Evolutionary conservation across 2,797 vertebrate genomes (phyloP).

Genomic region (Eulemur rubriventer): DNA sequence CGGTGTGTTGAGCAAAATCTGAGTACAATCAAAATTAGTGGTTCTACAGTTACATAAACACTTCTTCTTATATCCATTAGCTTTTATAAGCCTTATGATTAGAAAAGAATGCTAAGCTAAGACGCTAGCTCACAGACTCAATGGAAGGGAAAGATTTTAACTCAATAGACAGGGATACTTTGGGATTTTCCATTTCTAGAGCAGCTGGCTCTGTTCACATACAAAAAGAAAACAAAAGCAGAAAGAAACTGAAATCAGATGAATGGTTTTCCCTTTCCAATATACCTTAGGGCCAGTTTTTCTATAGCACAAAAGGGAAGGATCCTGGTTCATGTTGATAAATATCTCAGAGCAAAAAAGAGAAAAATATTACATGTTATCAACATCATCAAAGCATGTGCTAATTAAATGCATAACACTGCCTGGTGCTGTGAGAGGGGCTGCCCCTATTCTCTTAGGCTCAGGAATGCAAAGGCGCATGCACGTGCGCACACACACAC

Average conservation of each 20-base stretch:
- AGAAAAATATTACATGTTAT: background rate
- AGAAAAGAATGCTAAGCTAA: background rate
- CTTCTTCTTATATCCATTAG: background rate
- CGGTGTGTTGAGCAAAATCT: background rate
- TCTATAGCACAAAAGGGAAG: background rate
- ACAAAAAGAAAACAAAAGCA: constrained; percentile 38
- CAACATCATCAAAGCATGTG: background rate
- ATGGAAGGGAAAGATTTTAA: constrained; percentile 31
- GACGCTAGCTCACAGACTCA: constrained; percentile 25
- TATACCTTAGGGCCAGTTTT: constrained; percentile 4
- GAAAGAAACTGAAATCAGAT: constrained; percentile 7
- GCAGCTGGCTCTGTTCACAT: background rate
- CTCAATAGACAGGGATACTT: constrained; percentile 26
- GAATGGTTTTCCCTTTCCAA: background rate
- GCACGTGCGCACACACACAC: background rate
- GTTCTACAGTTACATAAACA: constrained; percentile 16
- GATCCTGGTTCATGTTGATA: background rate
- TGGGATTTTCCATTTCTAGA: constrained; percentile 29
- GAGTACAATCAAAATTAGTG: background rate
- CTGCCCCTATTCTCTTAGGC: background rate
- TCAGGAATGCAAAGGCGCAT: background rate
- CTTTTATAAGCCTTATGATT: background rate
- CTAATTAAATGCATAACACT: constrained; percentile 42
- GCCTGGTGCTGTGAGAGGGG: background rate
- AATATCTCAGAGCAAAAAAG: background rate